Base-by-base conservation (phyloP, 1,140 invertebrate species). In the Dryas iulia region DNA sequence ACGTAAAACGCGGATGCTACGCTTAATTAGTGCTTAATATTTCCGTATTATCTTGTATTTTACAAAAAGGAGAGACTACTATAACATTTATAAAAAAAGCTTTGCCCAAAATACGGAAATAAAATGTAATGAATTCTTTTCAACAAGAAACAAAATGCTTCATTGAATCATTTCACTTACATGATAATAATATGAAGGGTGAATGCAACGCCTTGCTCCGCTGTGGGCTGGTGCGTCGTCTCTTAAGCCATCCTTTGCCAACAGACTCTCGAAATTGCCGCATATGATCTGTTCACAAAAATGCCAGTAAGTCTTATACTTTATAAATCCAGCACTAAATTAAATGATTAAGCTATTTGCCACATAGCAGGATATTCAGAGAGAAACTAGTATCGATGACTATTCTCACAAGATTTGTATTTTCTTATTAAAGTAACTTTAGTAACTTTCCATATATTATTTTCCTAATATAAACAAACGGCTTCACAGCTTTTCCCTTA, bases 131-230 rank as follows among this genome's bases (percentile, higher is more conserved):
- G n/a, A n/a, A n/a, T n/a, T n/a, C n/a, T n/a, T n/a, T n/a, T n/a
- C n/a, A n/a, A n/a, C n/a, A n/a, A n/a, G n/a, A n/a, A n/a, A n/a
- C n/a, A n/a, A n/a, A n/a, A n/a, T n/a, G n/a, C n/a, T n/a, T n/a
- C n/a, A n/a, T n/a, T 3, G 18, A 21, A 18, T 4, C 24, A 57
- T 66, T 53, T 58, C 54, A 70, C 77, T 82, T 82, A 89, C 89
- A 58, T 91, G 89, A 64, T 89, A 91, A 67, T 87, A 91, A 69
- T 91, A 91, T 6, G 89, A 89, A 59, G 86, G 83, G 75, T 91
- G 89, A 52, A 82, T 73, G 70, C 89, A 91, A 54, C 82, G 86
- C 2, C 81, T 73, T 12, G 82, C 83, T n/a, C 81, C 84, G 31
- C 77, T 76, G 60, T 83, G 81, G 23, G 73, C 64, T n/a, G 71